Percentiles rank a stretch among this genome's conserved stretches.
phyloP scores from a whole-genome alignment of 2,113 vertebrate species.

The Amblyornis subalaris region DNA sequence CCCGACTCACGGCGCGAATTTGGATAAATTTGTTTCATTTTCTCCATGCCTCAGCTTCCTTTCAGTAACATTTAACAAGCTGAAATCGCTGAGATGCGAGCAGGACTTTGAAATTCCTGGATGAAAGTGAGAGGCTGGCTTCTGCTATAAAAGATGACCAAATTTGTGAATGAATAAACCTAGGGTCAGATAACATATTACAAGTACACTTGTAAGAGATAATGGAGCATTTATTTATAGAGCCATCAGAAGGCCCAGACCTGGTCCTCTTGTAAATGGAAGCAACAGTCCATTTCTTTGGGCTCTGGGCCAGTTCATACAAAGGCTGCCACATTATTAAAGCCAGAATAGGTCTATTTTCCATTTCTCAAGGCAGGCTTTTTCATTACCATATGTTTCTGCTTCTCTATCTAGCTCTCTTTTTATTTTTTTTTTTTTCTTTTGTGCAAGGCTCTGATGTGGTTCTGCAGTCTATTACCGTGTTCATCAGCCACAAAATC shows the following conservation, averaged over 20 bases:
- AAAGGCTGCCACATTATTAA: slow-evolving; percentile 37
- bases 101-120: neutral
- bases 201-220: slow-evolving; percentile 21
- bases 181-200: neutral
- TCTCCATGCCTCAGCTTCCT: neutral
- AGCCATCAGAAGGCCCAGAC: neutral
- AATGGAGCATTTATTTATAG: slow-evolving; percentile 38
- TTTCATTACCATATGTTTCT: neutral
- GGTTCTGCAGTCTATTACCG: neutral
- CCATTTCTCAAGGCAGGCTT: neutral
- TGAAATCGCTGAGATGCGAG: neutral
- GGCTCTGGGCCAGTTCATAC: slow-evolving; percentile 27
- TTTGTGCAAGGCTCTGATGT: neutral
- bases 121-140: neutral
- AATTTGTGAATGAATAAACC: slow-evolving; percentile 37
- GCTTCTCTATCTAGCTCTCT: neutral
- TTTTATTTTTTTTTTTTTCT: neutral
- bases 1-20: neutral
- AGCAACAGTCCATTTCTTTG: slow-evolving; percentile 2
- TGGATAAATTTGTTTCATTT: neutral
- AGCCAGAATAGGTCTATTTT: neutral
- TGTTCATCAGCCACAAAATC: neutral
- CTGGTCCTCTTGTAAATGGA: neutral
- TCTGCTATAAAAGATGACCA: neutral
- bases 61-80: neutral